These are phyloP conservation scores for Dryoscopus gambensis DNA, from an alignment of 2,113 vertebrate species.

Conservation along the genomic window DNA sequence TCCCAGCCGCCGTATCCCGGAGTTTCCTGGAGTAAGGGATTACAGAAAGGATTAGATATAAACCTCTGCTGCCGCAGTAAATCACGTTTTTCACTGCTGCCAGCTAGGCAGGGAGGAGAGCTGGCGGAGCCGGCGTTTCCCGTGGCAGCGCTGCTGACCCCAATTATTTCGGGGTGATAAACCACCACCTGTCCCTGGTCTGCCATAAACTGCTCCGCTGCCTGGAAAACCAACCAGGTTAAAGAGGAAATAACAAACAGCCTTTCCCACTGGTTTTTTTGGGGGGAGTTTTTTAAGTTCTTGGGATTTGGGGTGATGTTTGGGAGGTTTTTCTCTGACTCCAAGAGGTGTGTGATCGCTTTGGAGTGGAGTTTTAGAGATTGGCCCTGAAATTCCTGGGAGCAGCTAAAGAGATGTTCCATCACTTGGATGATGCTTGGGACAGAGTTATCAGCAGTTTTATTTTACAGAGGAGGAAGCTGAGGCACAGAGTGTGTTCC, in stretches of 20 bases:
- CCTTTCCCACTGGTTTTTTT: not conserved
- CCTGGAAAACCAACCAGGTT: not conserved
- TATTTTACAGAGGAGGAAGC: not conserved
- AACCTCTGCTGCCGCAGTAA: not conserved
- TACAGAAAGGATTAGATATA: not conserved
- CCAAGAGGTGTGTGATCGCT: accelerated
- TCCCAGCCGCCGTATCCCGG: not conserved
- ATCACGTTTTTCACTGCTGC: not conserved
- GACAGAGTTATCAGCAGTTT: accelerated
- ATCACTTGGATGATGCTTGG: accelerated
- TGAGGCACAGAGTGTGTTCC: not conserved
- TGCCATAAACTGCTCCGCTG: not conserved
- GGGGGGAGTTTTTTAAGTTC: no score
- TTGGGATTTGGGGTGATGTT: not conserved
- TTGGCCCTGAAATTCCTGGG: accelerated
- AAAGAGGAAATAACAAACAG: not conserved
- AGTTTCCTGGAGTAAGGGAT: not conserved
- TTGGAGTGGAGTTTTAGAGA: not conserved
- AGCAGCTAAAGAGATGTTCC: no score
- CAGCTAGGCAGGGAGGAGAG: not conserved
- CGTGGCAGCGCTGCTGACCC: not conserved
- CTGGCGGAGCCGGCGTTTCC: accelerated
- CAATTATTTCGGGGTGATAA: not conserved
- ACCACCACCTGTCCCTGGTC: not conserved
- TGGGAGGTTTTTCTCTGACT: not conserved